Conservation (phyloP, 2,888 invertebrate species). For the Vandiemenella viatica region DNA sequence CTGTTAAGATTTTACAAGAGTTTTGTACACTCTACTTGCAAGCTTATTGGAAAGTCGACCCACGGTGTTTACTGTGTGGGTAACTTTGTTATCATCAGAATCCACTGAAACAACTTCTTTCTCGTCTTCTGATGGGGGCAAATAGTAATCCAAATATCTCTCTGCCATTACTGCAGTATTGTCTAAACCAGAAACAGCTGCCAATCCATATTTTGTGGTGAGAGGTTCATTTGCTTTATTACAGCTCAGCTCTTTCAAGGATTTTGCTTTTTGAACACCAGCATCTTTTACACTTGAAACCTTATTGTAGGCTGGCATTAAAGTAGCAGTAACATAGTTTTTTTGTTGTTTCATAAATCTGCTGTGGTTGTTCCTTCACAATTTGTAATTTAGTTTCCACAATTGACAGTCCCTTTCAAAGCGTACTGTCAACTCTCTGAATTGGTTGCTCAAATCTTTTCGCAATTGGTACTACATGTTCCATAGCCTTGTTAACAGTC, state of each 20-base stretch:
- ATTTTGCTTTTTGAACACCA: constrained; percentile 43
- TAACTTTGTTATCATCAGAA: constrained; percentile 42
- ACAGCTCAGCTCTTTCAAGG: constrained; percentile 52
- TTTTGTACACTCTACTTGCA: constrained; percentile 51
- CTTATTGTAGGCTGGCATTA: constrained; percentile 25
- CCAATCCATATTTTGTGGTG: constrained; percentile 50
- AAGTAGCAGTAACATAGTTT: constrained; percentile 25
- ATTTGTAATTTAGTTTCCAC: constrained; percentile 50
- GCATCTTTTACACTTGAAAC: constrained; percentile 34
- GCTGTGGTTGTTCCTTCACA: constrained; percentile 46
- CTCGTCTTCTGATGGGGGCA: constrained; percentile 37
- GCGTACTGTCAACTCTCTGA: constrained; percentile 43
- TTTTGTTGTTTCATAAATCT: constrained; percentile 29
- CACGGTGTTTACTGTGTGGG: constrained; percentile 56
- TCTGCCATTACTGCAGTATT: constrained; percentile 52
- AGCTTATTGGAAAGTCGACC: constrained; percentile 56
- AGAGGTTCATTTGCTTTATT: constrained; percentile 54
- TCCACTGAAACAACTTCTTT: constrained; percentile 22
- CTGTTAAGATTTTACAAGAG: constrained; percentile 37
- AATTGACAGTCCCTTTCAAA: constrained; percentile 49
- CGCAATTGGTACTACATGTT: constrained; percentile 42
- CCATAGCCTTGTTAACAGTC: constrained; percentile 35
- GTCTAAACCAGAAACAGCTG: constrained; percentile 50
- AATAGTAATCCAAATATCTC: constrained; percentile 56
- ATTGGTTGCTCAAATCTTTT: constrained; percentile 37